Base-by-base conservation (phyloP, 1,140 invertebrate genomes). In the Penaeus vannamei region DNA sequence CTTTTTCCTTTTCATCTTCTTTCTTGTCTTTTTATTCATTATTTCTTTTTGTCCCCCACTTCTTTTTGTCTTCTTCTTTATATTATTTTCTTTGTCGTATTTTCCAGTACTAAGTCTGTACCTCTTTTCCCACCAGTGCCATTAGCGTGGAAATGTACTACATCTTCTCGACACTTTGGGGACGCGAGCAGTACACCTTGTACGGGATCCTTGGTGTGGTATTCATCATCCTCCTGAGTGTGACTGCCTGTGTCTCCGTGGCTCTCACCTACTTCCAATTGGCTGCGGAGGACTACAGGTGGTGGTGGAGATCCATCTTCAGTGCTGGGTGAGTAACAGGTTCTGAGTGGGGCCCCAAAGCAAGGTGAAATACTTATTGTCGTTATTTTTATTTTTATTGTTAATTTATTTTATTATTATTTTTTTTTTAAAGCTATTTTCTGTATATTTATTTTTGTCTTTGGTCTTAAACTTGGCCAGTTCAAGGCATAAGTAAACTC, bases 71-170 rank as follows among this genome's bases (percentile, higher is more conserved):
- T 72, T 72, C 14, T 72, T 14, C 3, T 69, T 14, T 69, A 69
- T 29, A 23, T 5, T 72, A 14, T 23, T 32, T n/a, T 36, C 64
- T 62, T 26, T 42, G 26, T 32, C 4, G 2, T 60, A 36, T 61
- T 29, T 84, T 32, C 53, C 60, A 29, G n/a, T 17, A 26, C 42
- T 84, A 26, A 19, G 20, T 32, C 23, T 22, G 53, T 46, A 12
- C 64, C 61, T 64, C 59, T 53, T 64, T 66, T 80, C 62, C 86
- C 91, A 92, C 59, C 92, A 94, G 94, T 93, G 94, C 94, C 42
- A 94, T 94, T 46, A 94, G 94, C 36, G 94, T 94, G 36, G 94
- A 94, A 91, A 91, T 94, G 90, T 94, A 94, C 90, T 94, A 94
- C 91, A 94, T 94, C 84, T 94, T 94, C 92, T 93, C 94, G 77